These are phyloP conservation scores for Spondyliosoma cantharus DNA, from an alignment of 2,797 vertebrate genomes.

Conservation along the genomic window DNA sequence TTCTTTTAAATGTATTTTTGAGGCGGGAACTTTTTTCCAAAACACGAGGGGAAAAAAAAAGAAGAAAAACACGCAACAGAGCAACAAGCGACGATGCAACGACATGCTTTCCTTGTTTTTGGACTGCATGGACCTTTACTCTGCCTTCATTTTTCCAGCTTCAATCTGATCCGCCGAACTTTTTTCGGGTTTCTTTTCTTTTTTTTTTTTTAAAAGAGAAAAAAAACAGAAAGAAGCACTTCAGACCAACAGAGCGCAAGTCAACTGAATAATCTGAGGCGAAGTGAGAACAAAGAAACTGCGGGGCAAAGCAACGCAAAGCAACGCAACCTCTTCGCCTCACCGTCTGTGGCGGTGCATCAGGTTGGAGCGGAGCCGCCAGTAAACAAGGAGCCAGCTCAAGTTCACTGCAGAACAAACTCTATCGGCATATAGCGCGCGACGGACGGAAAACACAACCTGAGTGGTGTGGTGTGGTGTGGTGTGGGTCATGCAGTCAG, in stretches of 20 bases:
- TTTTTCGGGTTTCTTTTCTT: fast-evolving
- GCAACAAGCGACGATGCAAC: too few species aligned
- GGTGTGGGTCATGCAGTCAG: not conserved
- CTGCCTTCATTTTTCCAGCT: not conserved
- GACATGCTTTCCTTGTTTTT: not conserved
- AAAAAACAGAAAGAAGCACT: not conserved
- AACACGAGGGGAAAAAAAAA: not conserved
- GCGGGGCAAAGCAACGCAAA: constrained; percentile 14
- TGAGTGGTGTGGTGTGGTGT: fast-evolving
- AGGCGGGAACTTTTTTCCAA: not conserved
- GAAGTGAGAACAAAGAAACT: constrained; percentile 56
- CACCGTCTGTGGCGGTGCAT: constrained; percentile 59
- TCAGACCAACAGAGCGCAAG: fast-evolving
- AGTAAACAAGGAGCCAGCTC: not conserved
- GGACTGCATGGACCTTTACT: constrained; percentile 8
- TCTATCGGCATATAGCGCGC: fast-evolving
- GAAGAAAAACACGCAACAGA: not conserved
- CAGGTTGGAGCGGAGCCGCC: constrained; percentile 65
- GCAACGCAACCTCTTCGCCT: constrained; percentile 26
- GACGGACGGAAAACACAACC: not conserved
- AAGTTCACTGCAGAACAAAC: not conserved
- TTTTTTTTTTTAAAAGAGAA: not conserved
- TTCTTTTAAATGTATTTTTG: not conserved
- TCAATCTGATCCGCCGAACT: not conserved
- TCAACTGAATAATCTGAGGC: not conserved